These are phyloP conservation scores for Laupala kohalensis DNA, from an alignment of 1,140 invertebrate genomes.

Conservation along the genomic window DNA sequence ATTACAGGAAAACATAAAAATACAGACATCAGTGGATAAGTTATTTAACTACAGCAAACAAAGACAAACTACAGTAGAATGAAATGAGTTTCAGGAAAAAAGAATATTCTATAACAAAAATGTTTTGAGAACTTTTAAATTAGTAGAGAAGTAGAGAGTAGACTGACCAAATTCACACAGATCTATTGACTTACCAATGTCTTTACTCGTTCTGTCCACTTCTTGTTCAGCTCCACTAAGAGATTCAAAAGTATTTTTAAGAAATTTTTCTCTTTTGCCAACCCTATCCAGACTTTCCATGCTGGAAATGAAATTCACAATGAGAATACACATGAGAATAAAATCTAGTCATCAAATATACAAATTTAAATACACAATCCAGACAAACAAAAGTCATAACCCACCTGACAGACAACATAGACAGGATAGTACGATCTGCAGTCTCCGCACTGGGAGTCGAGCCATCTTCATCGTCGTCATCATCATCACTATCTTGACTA, in stretches of 20 bases:
- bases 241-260: slow-evolving; percentile 66
- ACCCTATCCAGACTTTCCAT: slow-evolving; percentile 62
- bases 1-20: background rate
- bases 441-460: slow-evolving; percentile 64
- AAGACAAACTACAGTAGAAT: background rate
- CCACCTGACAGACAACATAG: slow-evolving; percentile 14
- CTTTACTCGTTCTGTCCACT: background rate
- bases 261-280: slow-evolving; percentile 52
- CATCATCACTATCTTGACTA: slow-evolving; percentile 60
- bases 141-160: background rate
- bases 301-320: slow-evolving; percentile 32
- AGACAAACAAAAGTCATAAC: too few species aligned
- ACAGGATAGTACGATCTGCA: slow-evolving; percentile 40
- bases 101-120: too few species aligned
- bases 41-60: too few species aligned
- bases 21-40: too few species aligned
- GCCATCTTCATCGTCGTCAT: slow-evolving; percentile 60
- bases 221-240: slow-evolving; percentile 23
- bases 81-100: too few species aligned
- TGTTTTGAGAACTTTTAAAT: background rate
- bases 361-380: too few species aligned
- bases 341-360: too few species aligned
- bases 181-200: background rate
- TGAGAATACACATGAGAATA: too few species aligned
- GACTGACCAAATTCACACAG: background rate